phyloP scores from a whole-genome alignment of 1,140 invertebrate genomes.

The Sinella curviseta region DNA sequence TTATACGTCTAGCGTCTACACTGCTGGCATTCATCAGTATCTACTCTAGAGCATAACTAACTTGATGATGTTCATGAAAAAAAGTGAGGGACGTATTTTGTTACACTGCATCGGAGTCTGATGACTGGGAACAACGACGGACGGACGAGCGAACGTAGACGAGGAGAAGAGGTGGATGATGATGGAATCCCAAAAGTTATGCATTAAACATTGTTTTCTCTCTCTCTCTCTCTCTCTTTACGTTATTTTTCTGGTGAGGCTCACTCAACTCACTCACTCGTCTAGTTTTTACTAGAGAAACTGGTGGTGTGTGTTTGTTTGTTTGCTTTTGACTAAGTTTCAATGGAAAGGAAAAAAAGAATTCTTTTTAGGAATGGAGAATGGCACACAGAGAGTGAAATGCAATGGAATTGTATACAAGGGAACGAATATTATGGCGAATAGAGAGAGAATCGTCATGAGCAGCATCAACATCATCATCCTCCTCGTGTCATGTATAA shows the following conservation, averaged over 20 bases:
- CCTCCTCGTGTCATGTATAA: background rate
- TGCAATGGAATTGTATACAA: background rate
- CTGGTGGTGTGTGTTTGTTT: background rate
- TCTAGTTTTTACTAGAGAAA: background rate
- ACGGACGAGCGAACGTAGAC: background rate
- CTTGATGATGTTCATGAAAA: background rate
- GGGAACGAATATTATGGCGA: background rate
- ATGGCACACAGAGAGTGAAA: background rate
- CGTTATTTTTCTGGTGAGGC: background rate
- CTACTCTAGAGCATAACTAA: no score
- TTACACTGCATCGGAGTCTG: background rate
- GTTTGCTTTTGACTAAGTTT: background rate
- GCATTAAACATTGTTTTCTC: background rate
- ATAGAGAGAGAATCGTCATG: background rate
- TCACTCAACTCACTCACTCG: no score
- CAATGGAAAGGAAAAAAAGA: constrained; percentile 14
- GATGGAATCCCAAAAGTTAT: background rate
- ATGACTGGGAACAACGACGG: background rate
- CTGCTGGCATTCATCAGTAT: background rate
- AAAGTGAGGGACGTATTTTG: background rate
- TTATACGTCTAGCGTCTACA: background rate
- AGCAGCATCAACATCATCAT: background rate
- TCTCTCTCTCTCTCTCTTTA: no score
- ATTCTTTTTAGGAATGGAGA: background rate
- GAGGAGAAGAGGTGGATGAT: background rate